Conservation (phyloP, 2,797 vertebrate species). For the Peromyscus attwateri region DNA sequence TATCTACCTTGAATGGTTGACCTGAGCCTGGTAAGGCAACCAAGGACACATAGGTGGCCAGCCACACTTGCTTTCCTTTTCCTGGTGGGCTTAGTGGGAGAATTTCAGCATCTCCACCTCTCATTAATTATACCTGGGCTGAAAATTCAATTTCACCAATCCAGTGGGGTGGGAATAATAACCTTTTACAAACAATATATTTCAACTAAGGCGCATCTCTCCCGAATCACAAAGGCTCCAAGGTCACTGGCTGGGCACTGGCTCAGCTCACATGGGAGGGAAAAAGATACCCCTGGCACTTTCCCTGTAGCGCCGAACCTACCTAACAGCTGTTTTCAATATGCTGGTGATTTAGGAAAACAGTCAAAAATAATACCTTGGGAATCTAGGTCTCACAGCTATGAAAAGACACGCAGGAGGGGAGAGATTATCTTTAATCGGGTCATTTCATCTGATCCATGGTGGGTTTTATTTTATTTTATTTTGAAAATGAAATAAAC, state of each 20-base stretch:
- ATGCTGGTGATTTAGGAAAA: conserved; percentile 86
- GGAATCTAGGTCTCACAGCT: conserved; percentile 82
- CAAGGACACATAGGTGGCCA: neutral
- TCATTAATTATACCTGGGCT: conserved; percentile 42
- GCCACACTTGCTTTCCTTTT: conserved; percentile 14
- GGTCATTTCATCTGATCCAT: conserved; percentile 86
- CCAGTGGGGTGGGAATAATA: conserved; percentile 79
- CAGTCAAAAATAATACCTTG: conserved; percentile 85
- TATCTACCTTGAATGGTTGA: neutral
- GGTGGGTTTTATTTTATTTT: conserved; percentile 83
- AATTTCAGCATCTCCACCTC: neutral
- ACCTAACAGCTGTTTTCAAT: conserved; percentile 87
- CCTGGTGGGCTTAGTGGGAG: neutral
- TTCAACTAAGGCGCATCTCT: conserved; percentile 81
- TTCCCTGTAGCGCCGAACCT: conserved; percentile 77
- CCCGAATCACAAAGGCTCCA: conserved; percentile 65
- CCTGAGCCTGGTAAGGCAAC: neutral
- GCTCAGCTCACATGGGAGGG: neutral
- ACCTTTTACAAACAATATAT: conserved; percentile 83
- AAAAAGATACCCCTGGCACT: conserved; percentile 56
- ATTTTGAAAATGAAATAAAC: conserved; percentile 81
- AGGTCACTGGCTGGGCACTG: conserved; percentile 50
- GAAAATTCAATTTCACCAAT: conserved; percentile 79
- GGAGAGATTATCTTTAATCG: conserved; percentile 82
- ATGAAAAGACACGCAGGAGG: conserved; percentile 83